Evolutionary conservation across 2,888 invertebrate species (phyloP), one percentile per base, ranked within the genome.

Genomic region (Julus scandinavius): DNA sequence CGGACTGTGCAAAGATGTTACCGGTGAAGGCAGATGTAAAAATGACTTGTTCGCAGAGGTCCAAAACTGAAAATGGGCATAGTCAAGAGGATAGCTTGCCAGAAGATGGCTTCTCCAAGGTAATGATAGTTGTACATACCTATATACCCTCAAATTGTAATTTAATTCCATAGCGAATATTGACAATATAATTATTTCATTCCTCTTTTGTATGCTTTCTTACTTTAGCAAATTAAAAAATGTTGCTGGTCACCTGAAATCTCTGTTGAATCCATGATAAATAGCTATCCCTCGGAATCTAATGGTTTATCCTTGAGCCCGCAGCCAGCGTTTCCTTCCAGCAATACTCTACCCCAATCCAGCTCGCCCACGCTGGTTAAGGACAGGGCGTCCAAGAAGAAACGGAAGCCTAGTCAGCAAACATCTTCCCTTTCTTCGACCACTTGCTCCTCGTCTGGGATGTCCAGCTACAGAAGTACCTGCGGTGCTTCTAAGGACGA

Each of bases 351-450:
- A 5, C 63, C 20, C 63, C 63, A 63, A 20, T 63, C 63, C 63
- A 63, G 20, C 5, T 63, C 63, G 7, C 63, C 63, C 6, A n/a
- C 63, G 20, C 63, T 20, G 63, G 63, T 17, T 7, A 63, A 63
- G 38, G 85, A 85, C 17, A 85, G 45, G 85, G 17, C 45, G 38
- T 85, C 38, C 41, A 41, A 45, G 41, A 85, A 85, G 45, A 85
- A 85, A n/a, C 85, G 85, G 85, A 85, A 85, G 85, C 6, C 85
- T 45, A 85, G 85, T 85, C 41, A 41, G 41, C 85, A 85, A 45
- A 38, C 85, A 15, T 85, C 85, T 41, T 85, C 45, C 85, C 41
- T 45, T n/a, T 45, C 85, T 85, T 45, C 85, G 40, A 38, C 85
- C 41, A 45, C 85, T 20, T 85, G 38, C 41, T 85, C 85, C 17